phyloP scores from a whole-genome alignment of 2,113 vertebrate genomes.

The Anhinga anhinga region DNA sequence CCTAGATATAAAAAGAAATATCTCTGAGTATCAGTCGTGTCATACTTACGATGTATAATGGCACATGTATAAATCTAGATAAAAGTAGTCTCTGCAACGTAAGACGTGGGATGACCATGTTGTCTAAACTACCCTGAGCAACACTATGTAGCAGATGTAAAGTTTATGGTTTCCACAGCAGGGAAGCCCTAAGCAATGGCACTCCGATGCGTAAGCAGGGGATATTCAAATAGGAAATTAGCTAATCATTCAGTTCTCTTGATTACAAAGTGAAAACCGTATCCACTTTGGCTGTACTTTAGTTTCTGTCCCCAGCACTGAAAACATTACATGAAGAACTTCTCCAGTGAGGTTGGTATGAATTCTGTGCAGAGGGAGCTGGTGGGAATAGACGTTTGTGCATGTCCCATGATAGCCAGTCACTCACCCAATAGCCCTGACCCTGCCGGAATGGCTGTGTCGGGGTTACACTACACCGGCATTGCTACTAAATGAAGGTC shows the following conservation, averaged over 20 bases:
- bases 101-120: not conserved
- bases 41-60: not conserved
- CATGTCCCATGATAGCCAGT: accelerated
- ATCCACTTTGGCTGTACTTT: not conserved
- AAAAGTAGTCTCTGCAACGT: not conserved
- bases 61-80: not conserved
- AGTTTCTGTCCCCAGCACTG: not conserved
- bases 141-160: not conserved
- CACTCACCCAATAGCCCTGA: not conserved
- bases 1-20: not conserved
- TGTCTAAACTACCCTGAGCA: not conserved
- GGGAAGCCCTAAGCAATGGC: not conserved
- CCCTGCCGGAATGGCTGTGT: not conserved
- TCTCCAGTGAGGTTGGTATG: not conserved
- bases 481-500: not conserved
- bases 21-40: not conserved
- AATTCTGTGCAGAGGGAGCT: not conserved
- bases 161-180: not conserved
- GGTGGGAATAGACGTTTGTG: not conserved
- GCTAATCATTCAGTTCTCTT: not conserved
- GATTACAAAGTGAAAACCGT: not conserved
- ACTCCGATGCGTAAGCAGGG: not conserved
- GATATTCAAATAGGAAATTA: not conserved
- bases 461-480: accelerated
- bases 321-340: not conserved